Percentiles rank a stretch among this genome's conserved stretches.
Conservation (phyloP, 2,113 vertebrate genomes). For the Sinocyclocheilus anophthalmus region DNA sequence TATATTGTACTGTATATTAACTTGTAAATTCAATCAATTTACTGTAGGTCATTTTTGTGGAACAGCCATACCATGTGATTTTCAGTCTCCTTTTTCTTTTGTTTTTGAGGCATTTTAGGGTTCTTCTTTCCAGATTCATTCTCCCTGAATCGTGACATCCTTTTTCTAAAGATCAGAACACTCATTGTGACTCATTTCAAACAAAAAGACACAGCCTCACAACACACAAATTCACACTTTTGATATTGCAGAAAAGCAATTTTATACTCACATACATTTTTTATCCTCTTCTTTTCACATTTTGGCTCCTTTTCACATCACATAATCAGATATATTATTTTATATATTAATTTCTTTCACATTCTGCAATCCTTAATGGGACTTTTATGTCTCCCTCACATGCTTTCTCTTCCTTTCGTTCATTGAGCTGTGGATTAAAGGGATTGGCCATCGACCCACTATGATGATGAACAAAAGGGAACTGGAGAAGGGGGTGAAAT, state of each 20-base stretch:
- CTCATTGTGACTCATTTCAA: background rate
- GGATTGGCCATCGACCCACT: slow-evolving; percentile 34
- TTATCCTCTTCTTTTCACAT: slow-evolving; percentile 2
- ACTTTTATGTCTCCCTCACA: background rate
- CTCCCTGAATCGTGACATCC: slow-evolving; percentile 38
- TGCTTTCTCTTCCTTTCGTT: slow-evolving; percentile 33
- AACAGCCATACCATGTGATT: background rate
- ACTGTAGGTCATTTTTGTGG: background rate
- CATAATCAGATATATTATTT: background rate
- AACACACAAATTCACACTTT: background rate
- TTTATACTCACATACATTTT: background rate
- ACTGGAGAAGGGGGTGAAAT: slow-evolving; percentile 71
- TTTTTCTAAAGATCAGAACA: background rate
- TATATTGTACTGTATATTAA: background rate
- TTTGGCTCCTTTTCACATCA: background rate
- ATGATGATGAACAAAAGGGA: slow-evolving; percentile 67
- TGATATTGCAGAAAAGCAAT: too few species aligned
- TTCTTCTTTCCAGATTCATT: slow-evolving; percentile 31
- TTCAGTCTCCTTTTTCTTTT: slow-evolving; percentile 40
- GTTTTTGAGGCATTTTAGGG: slow-evolving; percentile 26
- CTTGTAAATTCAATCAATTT: background rate
- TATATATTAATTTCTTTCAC: background rate
- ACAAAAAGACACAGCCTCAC: background rate
- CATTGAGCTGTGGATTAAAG: slow-evolving; percentile 27
- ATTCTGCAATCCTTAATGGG: slow-evolving; percentile 5